Evolutionary conservation across 2,113 vertebrate genomes (phyloP).

Genomic region (Genyomyrus donnyi): DNA sequence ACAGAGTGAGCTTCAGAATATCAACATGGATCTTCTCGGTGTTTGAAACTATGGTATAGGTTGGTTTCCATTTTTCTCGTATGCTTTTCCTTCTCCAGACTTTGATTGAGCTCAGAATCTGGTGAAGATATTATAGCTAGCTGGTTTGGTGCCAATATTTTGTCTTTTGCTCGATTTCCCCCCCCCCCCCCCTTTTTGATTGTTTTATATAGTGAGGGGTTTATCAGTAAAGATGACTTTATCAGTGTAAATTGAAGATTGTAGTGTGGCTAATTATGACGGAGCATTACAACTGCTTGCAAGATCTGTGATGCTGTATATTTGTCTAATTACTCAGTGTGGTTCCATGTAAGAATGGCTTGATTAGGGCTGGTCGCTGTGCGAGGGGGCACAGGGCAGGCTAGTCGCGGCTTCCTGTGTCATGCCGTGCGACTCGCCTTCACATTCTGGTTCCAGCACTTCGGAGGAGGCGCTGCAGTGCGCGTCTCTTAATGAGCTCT

Average conservation of each 20-base stretch:
- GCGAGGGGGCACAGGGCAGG: neutral
- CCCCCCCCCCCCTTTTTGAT: neutral
- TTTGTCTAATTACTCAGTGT: neutral
- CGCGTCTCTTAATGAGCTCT: constrained; percentile 33
- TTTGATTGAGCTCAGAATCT: neutral
- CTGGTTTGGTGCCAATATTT: constrained; percentile 40
- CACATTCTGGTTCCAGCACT: constrained; percentile 31
- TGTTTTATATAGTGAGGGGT: neutral
- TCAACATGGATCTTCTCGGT: neutral
- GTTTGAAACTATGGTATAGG: neutral
- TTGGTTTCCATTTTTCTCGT: neutral
- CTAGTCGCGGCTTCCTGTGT: neutral
- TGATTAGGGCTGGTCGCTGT: neutral
- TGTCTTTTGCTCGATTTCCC: neutral
- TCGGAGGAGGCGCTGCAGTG: neutral
- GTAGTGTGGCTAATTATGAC: neutral
- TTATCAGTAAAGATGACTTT: neutral
- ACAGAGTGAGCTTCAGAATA: neutral
- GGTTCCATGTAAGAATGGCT: neutral
- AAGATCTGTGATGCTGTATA: neutral
- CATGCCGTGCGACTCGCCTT: neutral
- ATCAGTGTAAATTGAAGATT: neutral
- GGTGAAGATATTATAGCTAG: constrained; percentile 39
- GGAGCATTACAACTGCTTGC: neutral
- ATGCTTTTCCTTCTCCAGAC: neutral